Evolutionary conservation across 2,888 invertebrate species (phyloP).

Genomic region (Archaeoteleia sp.): DNA sequence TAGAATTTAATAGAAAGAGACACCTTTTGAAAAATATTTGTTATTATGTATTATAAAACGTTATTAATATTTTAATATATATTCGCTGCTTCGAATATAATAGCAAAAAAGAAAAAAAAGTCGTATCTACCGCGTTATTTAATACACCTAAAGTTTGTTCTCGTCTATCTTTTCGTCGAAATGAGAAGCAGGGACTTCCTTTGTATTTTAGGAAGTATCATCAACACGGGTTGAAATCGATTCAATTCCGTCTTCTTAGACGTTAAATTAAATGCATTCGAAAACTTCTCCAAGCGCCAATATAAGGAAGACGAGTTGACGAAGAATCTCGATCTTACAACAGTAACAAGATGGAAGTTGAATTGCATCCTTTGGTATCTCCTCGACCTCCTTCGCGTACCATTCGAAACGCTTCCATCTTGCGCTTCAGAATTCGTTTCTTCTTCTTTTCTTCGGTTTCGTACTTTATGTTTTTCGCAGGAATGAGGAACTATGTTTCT

Average conservation of each 20-base stretch:
- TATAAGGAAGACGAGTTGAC: constrained; percentile 50
- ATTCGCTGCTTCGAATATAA: too few species aligned
- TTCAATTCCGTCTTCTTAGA: constrained; percentile 42
- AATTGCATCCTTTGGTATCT: constrained; percentile 48
- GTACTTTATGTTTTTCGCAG: too few species aligned
- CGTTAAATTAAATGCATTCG: constrained; percentile 49
- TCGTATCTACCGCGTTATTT: too few species aligned
- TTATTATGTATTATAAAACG: too few species aligned
- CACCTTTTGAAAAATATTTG: too few species aligned
- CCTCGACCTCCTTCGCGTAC: constrained; percentile 31
- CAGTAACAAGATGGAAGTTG: constrained; percentile 48
- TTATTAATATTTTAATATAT: too few species aligned
- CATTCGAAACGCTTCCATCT: constrained; percentile 33
- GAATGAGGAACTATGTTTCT: too few species aligned
- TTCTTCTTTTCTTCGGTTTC: too few species aligned
- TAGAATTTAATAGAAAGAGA: too few species aligned
- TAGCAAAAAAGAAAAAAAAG: constrained; percentile 13
- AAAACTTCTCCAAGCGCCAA: constrained; percentile 46
- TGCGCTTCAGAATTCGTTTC: too few species aligned
- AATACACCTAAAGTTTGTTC: constrained; percentile 18
- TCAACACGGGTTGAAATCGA: constrained; percentile 37
- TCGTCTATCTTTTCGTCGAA: constrained; percentile 24
- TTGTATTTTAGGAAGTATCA: constrained; percentile 20
- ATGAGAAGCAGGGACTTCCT: constrained; percentile 8
- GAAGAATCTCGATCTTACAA: constrained; percentile 46